Base-by-base conservation (phyloP, 2,797 vertebrate genomes). In the Amniataba percoides region DNA sequence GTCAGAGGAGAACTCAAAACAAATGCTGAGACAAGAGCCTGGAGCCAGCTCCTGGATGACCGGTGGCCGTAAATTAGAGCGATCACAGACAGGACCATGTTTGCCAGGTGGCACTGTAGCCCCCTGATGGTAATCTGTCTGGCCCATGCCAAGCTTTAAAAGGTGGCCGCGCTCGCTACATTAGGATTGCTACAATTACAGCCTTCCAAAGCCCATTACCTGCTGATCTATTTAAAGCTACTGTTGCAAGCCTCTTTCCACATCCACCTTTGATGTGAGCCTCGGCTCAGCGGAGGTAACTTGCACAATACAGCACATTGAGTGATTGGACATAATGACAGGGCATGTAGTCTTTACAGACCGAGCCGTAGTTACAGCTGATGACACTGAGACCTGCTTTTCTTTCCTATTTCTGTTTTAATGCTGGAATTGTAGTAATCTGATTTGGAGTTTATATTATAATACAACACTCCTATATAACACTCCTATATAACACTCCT, bases 171-270 rank as follows among this genome's bases (percentile, higher is more conserved):
- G 15, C 57, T 84, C 14, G 18, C 73, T 77, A 84, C 81, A 83
- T 83, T 83, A 77, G 71, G 66, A 78, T 76, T 75, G 81, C 74
- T 82, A 75, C 88, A 88, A 91, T 91, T 87, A 88, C 89, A 88
- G 81, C 74, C 81, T 82, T 87, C 81, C 74, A 91, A 93, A 95
- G 83, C 82, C 85, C 84, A 92, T 92, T 93, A 92, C 87, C 83
- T 89, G 89, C 82, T 83, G 81, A 87, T 92, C 89, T 93, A 89
- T 94, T 94, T 88, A 89, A 88, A 88, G 82, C 85, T 74, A 74
- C 83, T 78, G 79, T 70, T 90, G 79, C 79, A 70, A 87, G 77
- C 84, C 74, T 87, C 61, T 82, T 81, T 84, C 73, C 61, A 80
- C 81, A 74, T 66, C 40, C 64, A 39, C 79, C 77, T 87, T 87